Conservation (phyloP, 2,113 vertebrate species). For the Gallinago media region DNA sequence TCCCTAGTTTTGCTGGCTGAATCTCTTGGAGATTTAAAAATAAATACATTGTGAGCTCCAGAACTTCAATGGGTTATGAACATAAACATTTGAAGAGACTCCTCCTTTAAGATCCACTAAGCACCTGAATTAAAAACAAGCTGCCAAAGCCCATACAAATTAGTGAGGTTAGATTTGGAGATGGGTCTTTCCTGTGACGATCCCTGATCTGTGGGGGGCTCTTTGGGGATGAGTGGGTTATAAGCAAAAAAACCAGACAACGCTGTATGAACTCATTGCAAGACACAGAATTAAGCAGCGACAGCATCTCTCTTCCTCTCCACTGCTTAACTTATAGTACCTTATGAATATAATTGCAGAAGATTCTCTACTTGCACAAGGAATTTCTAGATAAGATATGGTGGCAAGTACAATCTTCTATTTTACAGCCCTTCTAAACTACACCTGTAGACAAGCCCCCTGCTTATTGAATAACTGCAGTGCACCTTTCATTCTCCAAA, state of each 20-base stretch:
- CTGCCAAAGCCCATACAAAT: neutral
- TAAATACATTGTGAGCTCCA: neutral
- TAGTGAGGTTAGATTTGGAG: neutral
- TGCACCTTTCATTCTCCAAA: neutral
- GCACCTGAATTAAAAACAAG: neutral
- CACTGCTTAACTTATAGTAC: neutral
- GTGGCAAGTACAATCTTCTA: neutral
- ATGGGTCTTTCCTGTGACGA: neutral
- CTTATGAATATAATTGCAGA: neutral
- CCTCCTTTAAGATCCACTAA: neutral
- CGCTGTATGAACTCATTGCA: fast-evolving
- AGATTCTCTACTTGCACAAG: neutral
- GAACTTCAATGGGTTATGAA: neutral
- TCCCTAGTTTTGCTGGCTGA: neutral
- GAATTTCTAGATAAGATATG: neutral
- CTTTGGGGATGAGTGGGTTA: neutral
- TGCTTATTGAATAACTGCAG: neutral
- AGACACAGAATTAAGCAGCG: neutral
- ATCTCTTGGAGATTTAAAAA: neutral
- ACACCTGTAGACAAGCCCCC: neutral
- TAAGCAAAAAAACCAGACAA: neutral
- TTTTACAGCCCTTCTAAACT: neutral
- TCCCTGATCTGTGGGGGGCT: neutral
- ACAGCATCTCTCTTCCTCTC: neutral
- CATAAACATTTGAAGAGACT: neutral